Percentiles rank a stretch among this genome's conserved stretches.
These are phyloP conservation scores for Pitta sordida DNA, from an alignment of 2,113 vertebrate species.

Conservation along the genomic window DNA sequence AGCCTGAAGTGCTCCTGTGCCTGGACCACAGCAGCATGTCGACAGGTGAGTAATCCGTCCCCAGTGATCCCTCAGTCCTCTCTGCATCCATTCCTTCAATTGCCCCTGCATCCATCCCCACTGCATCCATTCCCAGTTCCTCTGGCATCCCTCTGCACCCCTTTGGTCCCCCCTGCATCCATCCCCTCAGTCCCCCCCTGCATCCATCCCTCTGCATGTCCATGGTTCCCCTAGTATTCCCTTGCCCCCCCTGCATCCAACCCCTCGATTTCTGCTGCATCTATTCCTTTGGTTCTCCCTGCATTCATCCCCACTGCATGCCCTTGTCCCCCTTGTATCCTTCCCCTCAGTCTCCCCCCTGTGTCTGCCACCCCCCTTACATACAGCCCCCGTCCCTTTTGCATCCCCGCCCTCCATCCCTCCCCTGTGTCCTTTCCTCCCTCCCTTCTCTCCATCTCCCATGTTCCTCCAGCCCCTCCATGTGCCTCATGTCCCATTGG, in stretches of 20 bases:
- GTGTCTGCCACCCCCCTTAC: not conserved
- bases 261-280: not conserved
- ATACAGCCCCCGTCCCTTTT: not conserved
- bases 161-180: not conserved
- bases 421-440: not conserved
- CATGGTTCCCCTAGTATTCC: too few relatives aligned
- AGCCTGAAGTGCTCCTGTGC: slow-evolving; percentile 63
- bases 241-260: not conserved
- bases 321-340: not conserved
- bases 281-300: not conserved
- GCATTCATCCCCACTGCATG: not conserved
- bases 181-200: not conserved
- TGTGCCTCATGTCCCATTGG: not conserved
- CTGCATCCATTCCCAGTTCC: too few relatives aligned
- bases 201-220: too few relatives aligned
- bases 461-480: not conserved
- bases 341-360: not conserved
- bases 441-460: not conserved
- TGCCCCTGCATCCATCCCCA: not conserved
- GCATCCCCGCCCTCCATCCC: not conserved
- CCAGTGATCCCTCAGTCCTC: not conserved
- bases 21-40: slow-evolving; percentile 74
- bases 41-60: slow-evolving; percentile 59
- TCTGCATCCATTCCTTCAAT: not conserved
- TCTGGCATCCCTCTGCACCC: not conserved